phyloP scores from a whole-genome alignment of 2,888 invertebrate genomes.

The Phoenoteleia sp. region DNA sequence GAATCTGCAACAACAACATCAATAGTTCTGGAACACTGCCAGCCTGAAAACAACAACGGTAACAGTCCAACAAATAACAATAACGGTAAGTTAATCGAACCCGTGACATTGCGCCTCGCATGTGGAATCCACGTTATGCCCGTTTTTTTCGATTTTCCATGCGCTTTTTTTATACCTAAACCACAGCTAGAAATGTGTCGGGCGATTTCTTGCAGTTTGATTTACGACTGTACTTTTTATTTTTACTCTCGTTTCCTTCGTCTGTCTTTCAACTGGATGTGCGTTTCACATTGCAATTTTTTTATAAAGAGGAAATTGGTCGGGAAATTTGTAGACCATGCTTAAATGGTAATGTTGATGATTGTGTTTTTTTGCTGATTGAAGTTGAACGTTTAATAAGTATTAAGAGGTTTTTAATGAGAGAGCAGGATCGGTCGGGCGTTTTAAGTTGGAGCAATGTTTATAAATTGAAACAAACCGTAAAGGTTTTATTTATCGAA shows the following conservation, averaged over 20 bases:
- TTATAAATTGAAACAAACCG: background rate
- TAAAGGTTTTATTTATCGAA: background rate
- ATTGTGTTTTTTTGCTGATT: no score
- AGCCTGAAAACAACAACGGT: constrained; percentile 84
- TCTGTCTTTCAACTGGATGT: no score
- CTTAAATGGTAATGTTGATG: no score
- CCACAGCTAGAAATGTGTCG: constrained; percentile 3
- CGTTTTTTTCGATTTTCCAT: constrained; percentile 1
- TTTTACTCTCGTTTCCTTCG: background rate
- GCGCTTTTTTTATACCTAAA: constrained; percentile 3
- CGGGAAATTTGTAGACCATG: no score
- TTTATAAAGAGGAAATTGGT: no score
- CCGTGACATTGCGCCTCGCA: constrained; percentile 77
- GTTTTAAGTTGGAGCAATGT: no score
- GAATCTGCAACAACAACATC: constrained; percentile 82
- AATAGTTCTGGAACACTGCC: constrained; percentile 86
- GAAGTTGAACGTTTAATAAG: no score
- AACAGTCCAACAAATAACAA: constrained; percentile 81
- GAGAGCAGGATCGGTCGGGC: no score
- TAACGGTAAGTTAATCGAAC: constrained; percentile 83
- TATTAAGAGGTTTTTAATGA: background rate
- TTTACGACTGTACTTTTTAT: constrained; percentile 13
- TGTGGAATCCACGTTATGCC: constrained; percentile 68
- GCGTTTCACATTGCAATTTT: no score
- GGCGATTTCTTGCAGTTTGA: constrained; percentile 23